Base-by-base conservation (phyloP, 2,113 vertebrate genomes). In the Seriola quinqueradiata region DNA sequence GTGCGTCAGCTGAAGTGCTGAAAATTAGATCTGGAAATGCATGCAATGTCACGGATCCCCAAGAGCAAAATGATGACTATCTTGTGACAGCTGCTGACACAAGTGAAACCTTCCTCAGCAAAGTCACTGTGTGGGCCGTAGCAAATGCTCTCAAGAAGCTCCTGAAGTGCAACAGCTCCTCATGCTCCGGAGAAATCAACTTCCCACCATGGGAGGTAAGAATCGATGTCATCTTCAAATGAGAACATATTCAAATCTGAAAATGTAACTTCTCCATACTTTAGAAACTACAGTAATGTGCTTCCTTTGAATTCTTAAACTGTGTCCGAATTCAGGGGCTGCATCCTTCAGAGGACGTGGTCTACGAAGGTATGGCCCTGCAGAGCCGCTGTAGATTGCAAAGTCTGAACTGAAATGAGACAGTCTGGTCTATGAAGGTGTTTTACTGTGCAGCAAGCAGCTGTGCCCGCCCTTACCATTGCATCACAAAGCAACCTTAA, bases 151-250 rank as follows among this genome's bases (percentile, higher is more conserved):
- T 95, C 4, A 89, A 69, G 75, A 77, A 63, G 0, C 79, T 94
- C 16, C 86, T 95, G 4, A 79, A 85, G 23, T 95, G 93, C 70
- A 89, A 88, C 74, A 82, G 66, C 34, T 92, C 84, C 7, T 55
- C n/a, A 8, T 95, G 94, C 57, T 63, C 46, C 8, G 92, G 90
- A 42, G 83, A 92, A 25, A 77, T 25, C 16, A 65, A 93, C 68
- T 93, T 95, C 36, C 87, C 85, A 9, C 92, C 92, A 71, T 94
- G 89, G 87, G 74, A 92, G 93, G 95, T 95, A 52, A 90, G 80
- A 66, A 16, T 4, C 13, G 10, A 63, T 38, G 9, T 64, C 0
- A n/a, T 63, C 5, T 44, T 46, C 3, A 48, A 7, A 55, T 25
- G 1, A 40, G 14, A 67, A 36, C 28, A 59, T 2, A 21, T 19